Percentiles rank a stretch among this genome's conserved stretches.
These are phyloP conservation scores for Magallana nippona DNA, from an alignment of 2,888 invertebrate species.

Conservation along the genomic window DNA sequence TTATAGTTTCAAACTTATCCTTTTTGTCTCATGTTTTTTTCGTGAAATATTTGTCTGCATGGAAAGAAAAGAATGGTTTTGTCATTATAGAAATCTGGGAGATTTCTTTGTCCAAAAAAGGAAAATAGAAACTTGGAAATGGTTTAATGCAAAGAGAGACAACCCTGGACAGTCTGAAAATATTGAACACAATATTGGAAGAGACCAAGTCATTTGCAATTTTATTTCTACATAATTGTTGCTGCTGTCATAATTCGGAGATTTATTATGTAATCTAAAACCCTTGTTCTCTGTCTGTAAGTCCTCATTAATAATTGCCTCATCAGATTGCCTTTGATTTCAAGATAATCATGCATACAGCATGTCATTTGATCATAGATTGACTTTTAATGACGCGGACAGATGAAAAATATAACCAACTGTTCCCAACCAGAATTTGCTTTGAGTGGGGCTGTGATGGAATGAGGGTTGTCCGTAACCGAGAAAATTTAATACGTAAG, in stretches of 20 bases:
- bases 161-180: neutral
- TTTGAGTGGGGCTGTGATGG: neutral
- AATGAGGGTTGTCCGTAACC: neutral
- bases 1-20: neutral
- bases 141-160: conserved; percentile 5
- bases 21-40: too few relatives aligned
- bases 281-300: conserved; percentile 24
- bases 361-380: conserved; percentile 37
- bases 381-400: conserved; percentile 19
- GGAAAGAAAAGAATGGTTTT: too few relatives aligned
- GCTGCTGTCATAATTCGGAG: conserved; percentile 28
- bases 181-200: too few relatives aligned
- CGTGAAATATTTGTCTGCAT: too few relatives aligned
- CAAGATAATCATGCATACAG: conserved; percentile 32
- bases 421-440: neutral
- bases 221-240: conserved; percentile 24
- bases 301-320: conserved; percentile 37
- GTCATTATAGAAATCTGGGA: too few relatives aligned
- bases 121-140: neutral
- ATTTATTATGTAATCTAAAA: conserved; percentile 32
- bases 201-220: conserved; percentile 3
- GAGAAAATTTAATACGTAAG: neutral
- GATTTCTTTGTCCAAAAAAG: neutral
- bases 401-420: neutral
- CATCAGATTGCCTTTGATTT: conserved; percentile 37